Evolutionary conservation across 2,888 invertebrate species (phyloP).

Genomic region (Blastobasis adustella): DNA sequence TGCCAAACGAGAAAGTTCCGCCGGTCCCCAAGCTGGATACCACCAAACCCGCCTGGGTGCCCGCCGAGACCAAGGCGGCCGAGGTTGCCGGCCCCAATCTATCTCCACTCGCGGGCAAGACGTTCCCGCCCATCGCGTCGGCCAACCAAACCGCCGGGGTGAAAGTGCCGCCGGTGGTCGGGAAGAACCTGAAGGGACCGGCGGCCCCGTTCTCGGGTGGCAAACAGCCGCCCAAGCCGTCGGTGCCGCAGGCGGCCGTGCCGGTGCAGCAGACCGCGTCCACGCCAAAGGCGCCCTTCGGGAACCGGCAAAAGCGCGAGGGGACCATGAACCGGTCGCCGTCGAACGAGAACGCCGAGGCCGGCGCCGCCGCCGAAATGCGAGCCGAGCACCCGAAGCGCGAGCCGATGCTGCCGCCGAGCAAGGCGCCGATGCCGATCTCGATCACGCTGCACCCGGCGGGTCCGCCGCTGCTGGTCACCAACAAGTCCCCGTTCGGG

Average conservation of each 20-base stretch:
- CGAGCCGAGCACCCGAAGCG: constrained; percentile 45
- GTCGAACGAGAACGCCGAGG: constrained; percentile 44
- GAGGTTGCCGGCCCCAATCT: constrained; percentile 21
- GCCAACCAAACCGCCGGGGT: constrained; percentile 31
- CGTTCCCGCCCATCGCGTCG: constrained; percentile 40
- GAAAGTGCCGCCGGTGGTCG: constrained; percentile 41
- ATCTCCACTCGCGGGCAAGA: constrained; percentile 30
- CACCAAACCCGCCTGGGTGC: constrained; percentile 48
- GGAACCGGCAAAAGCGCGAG: constrained; percentile 63
- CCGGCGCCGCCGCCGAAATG: constrained; percentile 27
- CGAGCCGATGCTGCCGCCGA: constrained; percentile 55
- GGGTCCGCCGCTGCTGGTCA: constrained; percentile 65
- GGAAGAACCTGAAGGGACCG: constrained; percentile 53
- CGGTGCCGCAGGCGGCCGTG: constrained; percentile 59
- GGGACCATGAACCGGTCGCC: constrained; percentile 54
- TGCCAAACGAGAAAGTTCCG: constrained; percentile 38
- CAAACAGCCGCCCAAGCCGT: constrained; percentile 57
- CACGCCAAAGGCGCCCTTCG: constrained; percentile 62
- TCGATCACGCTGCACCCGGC: constrained; percentile 63
- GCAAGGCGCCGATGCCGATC: constrained; percentile 66
- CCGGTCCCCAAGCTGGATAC: constrained; percentile 42
- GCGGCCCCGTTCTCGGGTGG: constrained; percentile 63
- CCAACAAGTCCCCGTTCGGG: constrained; percentile 62
- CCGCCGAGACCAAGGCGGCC: constrained; percentile 35
- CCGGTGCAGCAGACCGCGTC: constrained; percentile 61